A percentile compares a stretch with the other conserved stretches of the same genome.
Evolutionary conservation across 2,888 invertebrate genomes (phyloP).

Genomic region (Hypercompe scribonia): DNA sequence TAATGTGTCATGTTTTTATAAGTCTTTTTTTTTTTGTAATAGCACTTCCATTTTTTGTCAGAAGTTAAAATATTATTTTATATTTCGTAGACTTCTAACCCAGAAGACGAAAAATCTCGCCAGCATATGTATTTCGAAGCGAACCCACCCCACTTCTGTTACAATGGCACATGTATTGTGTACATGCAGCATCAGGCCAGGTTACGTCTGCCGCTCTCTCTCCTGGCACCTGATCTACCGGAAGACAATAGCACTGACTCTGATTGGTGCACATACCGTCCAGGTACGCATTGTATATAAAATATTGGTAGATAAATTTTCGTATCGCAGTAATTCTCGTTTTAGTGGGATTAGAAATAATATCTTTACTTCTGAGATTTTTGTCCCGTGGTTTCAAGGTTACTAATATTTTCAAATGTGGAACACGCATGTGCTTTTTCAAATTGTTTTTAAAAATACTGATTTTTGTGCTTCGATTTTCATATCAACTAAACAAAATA

Average conservation of each 20-base stretch:
- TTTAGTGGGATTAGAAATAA: neutral
- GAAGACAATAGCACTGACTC: constrained; percentile 72
- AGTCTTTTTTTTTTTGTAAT: too few species aligned
- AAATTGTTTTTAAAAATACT: neutral
- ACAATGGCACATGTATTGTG: constrained; percentile 75
- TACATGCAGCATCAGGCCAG: constrained; percentile 77
- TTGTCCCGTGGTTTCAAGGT: neutral
- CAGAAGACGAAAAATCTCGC: constrained; percentile 63
- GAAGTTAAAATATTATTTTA: neutral
- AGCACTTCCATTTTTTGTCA: neutral
- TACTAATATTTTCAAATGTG: too few species aligned
- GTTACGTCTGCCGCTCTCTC: constrained; percentile 72
- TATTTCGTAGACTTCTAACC: constrained; percentile 25
- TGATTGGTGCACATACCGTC: constrained; percentile 89
- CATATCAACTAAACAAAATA: too few species aligned
- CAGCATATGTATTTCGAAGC: constrained; percentile 59
- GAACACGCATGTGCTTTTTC: neutral
- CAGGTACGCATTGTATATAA: constrained; percentile 55
- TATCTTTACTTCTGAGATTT: too few species aligned
- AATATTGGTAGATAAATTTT: neutral
- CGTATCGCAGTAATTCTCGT: too few species aligned
- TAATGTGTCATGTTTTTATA: too few species aligned
- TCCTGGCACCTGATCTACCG: constrained; percentile 68
- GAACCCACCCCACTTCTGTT: constrained; percentile 79
- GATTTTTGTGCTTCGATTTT: too few species aligned